phyloP scores from a whole-genome alignment of 2,888 invertebrate species.

The Bedellia somnulentella region DNA sequence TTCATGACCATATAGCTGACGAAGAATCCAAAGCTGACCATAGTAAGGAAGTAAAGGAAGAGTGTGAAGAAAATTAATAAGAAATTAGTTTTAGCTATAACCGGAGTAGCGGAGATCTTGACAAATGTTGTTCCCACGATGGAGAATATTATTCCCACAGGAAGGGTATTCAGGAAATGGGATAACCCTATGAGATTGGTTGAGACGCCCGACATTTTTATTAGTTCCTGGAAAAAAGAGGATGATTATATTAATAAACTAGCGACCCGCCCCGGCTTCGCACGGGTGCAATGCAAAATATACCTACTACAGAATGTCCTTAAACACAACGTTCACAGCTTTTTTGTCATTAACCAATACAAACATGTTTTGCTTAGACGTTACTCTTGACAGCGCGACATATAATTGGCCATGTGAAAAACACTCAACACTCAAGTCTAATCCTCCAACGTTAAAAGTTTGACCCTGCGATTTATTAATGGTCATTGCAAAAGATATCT shows the following conservation, averaged over 20 bases:
- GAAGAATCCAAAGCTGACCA: constrained; percentile 63
- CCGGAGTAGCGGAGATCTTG: constrained; percentile 26
- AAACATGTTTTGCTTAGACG: too few relatives aligned
- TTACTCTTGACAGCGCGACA: too few relatives aligned
- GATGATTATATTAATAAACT: background rate
- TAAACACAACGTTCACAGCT: too few relatives aligned
- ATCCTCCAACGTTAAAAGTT: too few relatives aligned
- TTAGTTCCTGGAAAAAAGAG: constrained; percentile 63
- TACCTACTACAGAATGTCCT: too few relatives aligned
- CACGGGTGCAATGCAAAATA: too few relatives aligned
- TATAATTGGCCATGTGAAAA: too few relatives aligned
- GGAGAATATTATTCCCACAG: constrained; percentile 56
- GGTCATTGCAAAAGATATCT: too few relatives aligned
- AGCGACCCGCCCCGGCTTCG: too few relatives aligned
- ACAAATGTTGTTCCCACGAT: constrained; percentile 29
- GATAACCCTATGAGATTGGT: constrained; percentile 66
- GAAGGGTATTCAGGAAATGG: constrained; percentile 67
- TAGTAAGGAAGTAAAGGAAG: constrained; percentile 59
- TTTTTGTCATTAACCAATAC: too few relatives aligned
- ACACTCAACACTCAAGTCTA: too few relatives aligned
- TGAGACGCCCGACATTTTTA: constrained; percentile 77
- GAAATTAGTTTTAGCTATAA: constrained; percentile 53
- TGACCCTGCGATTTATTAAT: too few relatives aligned
- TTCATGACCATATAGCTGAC: constrained; percentile 65
- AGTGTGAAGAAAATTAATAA: constrained; percentile 62